Conservation (phyloP, 2,888 invertebrate genomes). For the Cephus nigrinus region DNA sequence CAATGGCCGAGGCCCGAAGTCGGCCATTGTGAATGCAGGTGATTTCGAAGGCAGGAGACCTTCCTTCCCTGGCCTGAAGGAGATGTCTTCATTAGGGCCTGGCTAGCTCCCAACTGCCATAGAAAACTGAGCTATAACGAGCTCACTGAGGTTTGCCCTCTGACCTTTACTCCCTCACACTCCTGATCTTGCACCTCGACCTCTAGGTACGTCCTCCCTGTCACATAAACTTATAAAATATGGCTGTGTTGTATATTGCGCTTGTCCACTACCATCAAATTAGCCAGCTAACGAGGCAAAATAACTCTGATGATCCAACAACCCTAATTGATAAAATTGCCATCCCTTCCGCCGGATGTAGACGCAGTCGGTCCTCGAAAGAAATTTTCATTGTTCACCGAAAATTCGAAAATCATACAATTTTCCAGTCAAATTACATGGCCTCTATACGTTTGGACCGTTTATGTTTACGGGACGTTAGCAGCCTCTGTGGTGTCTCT, state of each 20-base stretch:
- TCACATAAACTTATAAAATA: neutral
- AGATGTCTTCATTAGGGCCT: conserved; percentile 43
- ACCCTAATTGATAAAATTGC: neutral
- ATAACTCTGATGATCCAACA: neutral
- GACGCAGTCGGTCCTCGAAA: neutral
- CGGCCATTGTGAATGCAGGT: conserved; percentile 39
- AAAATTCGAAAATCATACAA: conserved; percentile 13
- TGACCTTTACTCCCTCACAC: neutral
- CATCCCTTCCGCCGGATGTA: neutral
- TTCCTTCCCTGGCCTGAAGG: conserved; percentile 21
- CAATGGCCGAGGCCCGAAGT: conserved; percentile 38
- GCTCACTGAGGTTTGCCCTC: neutral
- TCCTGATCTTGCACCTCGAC: neutral
- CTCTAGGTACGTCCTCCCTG: neutral
- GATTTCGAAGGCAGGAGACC: conserved; percentile 13
- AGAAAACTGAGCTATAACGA: neutral
- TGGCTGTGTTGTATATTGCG: neutral
- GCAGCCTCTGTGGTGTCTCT: neutral
- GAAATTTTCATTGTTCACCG: conserved; percentile 18
- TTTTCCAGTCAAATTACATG: neutral
- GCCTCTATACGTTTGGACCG: neutral
- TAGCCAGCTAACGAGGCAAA: neutral
- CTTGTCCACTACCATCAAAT: neutral
- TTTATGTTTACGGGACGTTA: neutral
- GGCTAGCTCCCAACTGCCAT: conserved; percentile 7